Evolutionary conservation across 2,888 invertebrate species (phyloP).

Genomic region (Agrotis ipsilon): DNA sequence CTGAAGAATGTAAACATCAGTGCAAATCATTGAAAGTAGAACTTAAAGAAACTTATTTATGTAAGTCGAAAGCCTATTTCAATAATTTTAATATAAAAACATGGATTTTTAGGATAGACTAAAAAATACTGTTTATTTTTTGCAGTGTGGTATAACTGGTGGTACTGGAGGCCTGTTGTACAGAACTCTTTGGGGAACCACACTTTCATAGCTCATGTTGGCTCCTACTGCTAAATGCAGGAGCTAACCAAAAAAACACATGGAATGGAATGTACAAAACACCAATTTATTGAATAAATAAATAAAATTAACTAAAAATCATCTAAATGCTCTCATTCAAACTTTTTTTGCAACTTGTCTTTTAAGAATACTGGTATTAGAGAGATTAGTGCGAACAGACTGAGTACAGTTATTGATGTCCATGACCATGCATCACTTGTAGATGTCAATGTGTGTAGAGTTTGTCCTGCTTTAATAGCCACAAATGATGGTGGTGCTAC

Average conservation of each 20-base stretch:
- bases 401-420: constrained; percentile 95
- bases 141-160: constrained; percentile 96
- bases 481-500: constrained; percentile 99
- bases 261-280: constrained; percentile 82
- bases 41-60: constrained; percentile 93
- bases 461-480: constrained; percentile 99
- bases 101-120: neutral
- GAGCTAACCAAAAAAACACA: constrained; percentile 56
- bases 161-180: constrained; percentile 95
- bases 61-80: constrained; percentile 90
- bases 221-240: constrained; percentile 92
- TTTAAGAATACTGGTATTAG: constrained; percentile 97
- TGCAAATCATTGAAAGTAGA: constrained; percentile 94
- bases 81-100: neutral
- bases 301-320: constrained; percentile 81
- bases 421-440: constrained; percentile 97
- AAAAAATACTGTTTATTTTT: constrained; percentile 70
- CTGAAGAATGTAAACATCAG: constrained; percentile 93
- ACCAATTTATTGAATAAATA: constrained; percentile 78
- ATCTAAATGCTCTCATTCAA: constrained; percentile 91
- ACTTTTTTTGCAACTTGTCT: constrained; percentile 94
- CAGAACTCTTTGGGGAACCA: constrained; percentile 91
- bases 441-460: constrained; percentile 97
- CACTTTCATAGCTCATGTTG: constrained; percentile 93
- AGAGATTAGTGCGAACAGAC: constrained; percentile 95